Evolutionary conservation across 2,888 invertebrate genomes (phyloP), one percentile per base, ranked within the genome.

Genomic region (Chrysolina haemoptera): DNA sequence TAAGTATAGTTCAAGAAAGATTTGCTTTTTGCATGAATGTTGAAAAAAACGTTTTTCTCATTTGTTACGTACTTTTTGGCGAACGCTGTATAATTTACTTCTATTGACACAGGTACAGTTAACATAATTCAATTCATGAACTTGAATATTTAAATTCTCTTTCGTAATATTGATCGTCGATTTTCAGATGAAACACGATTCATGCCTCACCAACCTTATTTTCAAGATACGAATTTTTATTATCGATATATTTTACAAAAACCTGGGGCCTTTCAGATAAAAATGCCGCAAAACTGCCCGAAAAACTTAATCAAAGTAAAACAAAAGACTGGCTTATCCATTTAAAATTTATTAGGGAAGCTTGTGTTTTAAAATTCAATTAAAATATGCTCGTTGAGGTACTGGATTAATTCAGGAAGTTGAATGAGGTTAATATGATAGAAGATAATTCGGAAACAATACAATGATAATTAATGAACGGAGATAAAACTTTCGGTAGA

Each of bases 341-440:
- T 18, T 12, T 18, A 11, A 53, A 53, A 53, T 53, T 53, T 53
- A 53, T 53, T 53, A 12, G 53, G 22, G 18, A 53, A 53, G 53
- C 20, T 53, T 53, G 11, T 20, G 53, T 20, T 18, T 53, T 53
- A 53, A 53, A 53, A 53, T 53, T 53, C 53, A 22, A 53, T 53
- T 53, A 53, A 53, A 20, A 53, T 10, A 11, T 12, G 53, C 20
- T 20, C 20, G 53, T 18, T 20, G 18, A 22, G 53, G 20, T 53
- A 22, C 53, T 20, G 53, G 20, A 53, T 53, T 53, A 53, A 53
- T 53, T 53, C 16, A 20, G 20, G 53, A 12, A 53, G 53, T 53
- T 18, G 20, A 20, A 53, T 9, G 11, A 53, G 53, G 53, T 53
- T 53, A 18, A 20, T 16, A 12, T 20, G 10, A 12, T 3, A 18